Percentiles rank a stretch among this genome's conserved stretches.
These are phyloP conservation scores for Marmota monax DNA, from an alignment of 2,113 vertebrate species.

Conservation along the genomic window DNA sequence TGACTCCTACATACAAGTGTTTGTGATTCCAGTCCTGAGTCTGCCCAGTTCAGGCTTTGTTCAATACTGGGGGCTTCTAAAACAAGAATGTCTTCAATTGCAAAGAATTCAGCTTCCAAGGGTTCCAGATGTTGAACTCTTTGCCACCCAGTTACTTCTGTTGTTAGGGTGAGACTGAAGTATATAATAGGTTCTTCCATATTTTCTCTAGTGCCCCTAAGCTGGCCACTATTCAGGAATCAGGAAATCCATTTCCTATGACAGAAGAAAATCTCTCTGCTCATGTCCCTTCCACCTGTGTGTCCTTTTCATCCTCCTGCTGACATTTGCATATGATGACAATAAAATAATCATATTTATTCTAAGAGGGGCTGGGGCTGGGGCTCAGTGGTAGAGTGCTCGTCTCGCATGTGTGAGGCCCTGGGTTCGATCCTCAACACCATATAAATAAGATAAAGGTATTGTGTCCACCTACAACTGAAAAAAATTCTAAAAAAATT, in stretches of 20 bases:
- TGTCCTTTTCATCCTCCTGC: not conserved
- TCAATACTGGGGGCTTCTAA: not conserved
- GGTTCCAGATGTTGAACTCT: conserved; percentile 1
- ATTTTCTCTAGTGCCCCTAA: not conserved
- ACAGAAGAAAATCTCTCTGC: conserved; percentile 16
- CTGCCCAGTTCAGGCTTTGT: not conserved
- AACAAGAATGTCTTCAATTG: not conserved
- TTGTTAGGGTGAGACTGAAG: not conserved
- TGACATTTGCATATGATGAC: not conserved
- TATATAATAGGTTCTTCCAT: not conserved
- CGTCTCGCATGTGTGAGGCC: too few relatives aligned
- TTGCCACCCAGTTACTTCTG: not conserved
- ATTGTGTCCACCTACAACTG: too few relatives aligned
- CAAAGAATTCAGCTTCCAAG: not conserved
- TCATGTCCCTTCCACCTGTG: not conserved
- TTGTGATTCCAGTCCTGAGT: not conserved
- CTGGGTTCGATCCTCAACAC: too few relatives aligned
- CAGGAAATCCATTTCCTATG: not conserved
- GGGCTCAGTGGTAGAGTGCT: too few relatives aligned
- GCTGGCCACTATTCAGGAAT: not conserved
- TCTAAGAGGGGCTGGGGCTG: not conserved
- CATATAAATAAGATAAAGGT: too few relatives aligned
- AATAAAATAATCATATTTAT: too few relatives aligned
- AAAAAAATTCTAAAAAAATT: too few relatives aligned
- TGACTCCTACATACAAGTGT: not conserved